Evolutionary conservation across 2,113 vertebrate genomes (phyloP), one percentile per base, ranked within the genome.

Genomic region (Colinus virginianus): DNA sequence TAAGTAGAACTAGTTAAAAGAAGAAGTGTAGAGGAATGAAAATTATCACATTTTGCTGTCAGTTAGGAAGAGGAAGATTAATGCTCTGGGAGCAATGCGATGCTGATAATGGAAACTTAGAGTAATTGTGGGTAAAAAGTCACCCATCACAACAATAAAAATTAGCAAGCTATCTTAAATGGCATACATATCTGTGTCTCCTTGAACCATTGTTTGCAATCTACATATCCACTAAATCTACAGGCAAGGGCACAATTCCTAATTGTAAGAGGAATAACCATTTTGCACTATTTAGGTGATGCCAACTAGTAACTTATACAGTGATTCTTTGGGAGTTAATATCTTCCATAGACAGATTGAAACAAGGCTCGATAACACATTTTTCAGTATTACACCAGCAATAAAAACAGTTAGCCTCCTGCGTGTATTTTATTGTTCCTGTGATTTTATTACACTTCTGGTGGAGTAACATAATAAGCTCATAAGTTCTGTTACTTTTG

Each of bases 31-130:
- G 75, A 38, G 76, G 76, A 92, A 94, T 95, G 93, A 95, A 94
- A 96, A 91, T 94, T 90, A 96, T 94, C 94, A 92, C 94, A 79
- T 93, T 95, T 88, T 78, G 78, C 93, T 93, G 93, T 96, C 95
- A 85, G 82, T 89, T 93, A 94, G 87, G 87, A 85, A 63, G 89
- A 93, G 82, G 91, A 92, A 94, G 94, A 95, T 96, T 94, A 96
- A 95, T 96, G 96, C 53, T 86, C 62, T 55, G 70, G 90, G 90
- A 94, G 67, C 82, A 94, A 88, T 72, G 66, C 0, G 7, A 78
- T 90, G 78, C 91, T 93, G 94, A 96, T 97, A 96, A 90, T 94
- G 78, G 95, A 94, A 96, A 81, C 88, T 94, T 93, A 88, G 93
- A 94, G 92, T 95, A 97, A 95, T 94, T 91, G 69, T 62, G 53